Evolutionary conservation across 1,140 invertebrate species (phyloP), one percentile per base, ranked within the genome.

Genomic region (Bathynomus jamesi): DNA sequence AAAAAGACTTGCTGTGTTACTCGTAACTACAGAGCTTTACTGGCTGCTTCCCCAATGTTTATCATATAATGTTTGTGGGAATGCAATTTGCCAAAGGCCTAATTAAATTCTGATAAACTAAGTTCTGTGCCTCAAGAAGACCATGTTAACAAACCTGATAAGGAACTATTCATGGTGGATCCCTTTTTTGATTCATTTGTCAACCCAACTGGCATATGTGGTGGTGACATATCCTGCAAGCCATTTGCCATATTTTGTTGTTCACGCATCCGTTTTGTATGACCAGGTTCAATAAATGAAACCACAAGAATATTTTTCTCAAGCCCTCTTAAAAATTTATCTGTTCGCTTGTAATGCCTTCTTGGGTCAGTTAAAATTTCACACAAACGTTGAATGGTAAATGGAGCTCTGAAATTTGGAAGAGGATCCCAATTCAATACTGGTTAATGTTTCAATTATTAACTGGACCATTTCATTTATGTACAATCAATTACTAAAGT

Each of bases 271-370:
- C 32, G 7, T 17, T 40, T 40, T 8, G 32, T 40, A 17, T 40
- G 32, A 7, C 32, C 32, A 40, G 32, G 32, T 40, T 40, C 94
- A 46, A 93, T 88, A n/a, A 94, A 96, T 75, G 92, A 95, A 4
- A 98, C 94, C 65, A 98, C 95, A 77, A 96, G 83, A 73, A 97
- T 91, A 81, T 96, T 96, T 82, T 96, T 96, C 79, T 96, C 94
- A 31, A 96, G 87, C 0, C 94, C 96, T 66, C 95, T 84, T 89
- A 99, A 91, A 81, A 93, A 98, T 82, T 98, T 99, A 81, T 98
- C 96, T 63, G 94, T 91, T 71, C 94, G 86, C 79, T 91, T 95
- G 81, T 99, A 99, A 80, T 98, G 93, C 81, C 93, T 94, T n/a
- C 89, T 86, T 4, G 96, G 95, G 73, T 89, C 87, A 2, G 91